phyloP scores from a whole-genome alignment of 2,888 invertebrate species.

The Leuctra nigra region DNA sequence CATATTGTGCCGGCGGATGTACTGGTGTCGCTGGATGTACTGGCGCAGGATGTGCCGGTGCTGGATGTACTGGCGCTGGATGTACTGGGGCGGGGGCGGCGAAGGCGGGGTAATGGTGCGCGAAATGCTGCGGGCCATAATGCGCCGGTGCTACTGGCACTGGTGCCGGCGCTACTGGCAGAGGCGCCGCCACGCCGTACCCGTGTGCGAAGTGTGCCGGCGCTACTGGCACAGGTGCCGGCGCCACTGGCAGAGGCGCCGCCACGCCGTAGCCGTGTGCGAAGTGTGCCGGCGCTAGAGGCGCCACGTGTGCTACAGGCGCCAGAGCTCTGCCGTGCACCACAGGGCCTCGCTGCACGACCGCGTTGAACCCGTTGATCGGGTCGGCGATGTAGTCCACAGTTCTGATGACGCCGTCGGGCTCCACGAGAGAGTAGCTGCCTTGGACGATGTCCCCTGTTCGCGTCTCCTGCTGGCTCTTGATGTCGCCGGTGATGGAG shows the following conservation, averaged over 20 bases:
- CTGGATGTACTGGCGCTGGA: no score
- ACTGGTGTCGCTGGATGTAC: no score
- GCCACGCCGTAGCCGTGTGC: not conserved
- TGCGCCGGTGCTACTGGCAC: not conserved
- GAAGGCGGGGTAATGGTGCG: no score
- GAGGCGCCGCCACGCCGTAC: not conserved
- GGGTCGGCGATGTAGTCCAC: slow-evolving; percentile 34
- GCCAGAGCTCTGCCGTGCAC: slow-evolving; percentile 25
- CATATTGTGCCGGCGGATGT: no score
- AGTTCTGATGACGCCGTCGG: slow-evolving; percentile 23
- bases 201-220: not conserved
- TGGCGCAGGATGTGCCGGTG: no score
- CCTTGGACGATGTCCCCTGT: slow-evolving; percentile 26
- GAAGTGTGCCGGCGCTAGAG: not conserved
- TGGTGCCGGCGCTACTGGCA: not conserved
- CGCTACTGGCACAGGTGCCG: not conserved
- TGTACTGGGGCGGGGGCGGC: no score
- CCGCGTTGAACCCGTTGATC: slow-evolving; percentile 35
- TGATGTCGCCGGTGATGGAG: slow-evolving; percentile 22
- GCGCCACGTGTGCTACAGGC: not conserved
- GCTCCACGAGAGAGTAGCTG: slow-evolving; percentile 25
- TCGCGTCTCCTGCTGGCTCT: slow-evolving; percentile 25
- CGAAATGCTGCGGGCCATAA: no score
- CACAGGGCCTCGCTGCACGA: slow-evolving; percentile 32
- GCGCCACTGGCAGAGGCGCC: slow-evolving; percentile 6